Conservation (phyloP, 2,113 vertebrate genomes). For the Maccullochella peelii region DNA sequence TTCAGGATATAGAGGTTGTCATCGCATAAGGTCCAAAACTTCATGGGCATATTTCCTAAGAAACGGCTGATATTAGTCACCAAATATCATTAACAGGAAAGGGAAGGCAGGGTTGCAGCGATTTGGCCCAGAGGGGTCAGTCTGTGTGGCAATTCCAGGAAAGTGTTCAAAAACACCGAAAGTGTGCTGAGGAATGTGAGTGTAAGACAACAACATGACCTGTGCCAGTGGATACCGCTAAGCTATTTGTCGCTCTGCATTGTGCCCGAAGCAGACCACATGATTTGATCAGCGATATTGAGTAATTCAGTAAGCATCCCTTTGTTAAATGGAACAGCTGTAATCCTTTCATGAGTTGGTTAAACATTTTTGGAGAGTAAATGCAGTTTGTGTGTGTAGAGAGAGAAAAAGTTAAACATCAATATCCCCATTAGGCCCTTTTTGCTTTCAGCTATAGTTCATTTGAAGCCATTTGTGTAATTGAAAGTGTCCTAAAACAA, state of each 20-base stretch:
- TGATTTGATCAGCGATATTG: neutral
- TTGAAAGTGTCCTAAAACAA: conserved; percentile 54
- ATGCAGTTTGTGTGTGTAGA: neutral
- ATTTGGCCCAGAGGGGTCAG: neutral
- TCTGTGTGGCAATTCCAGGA: conserved; percentile 65
- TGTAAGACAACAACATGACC: neutral
- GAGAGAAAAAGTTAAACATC: conserved; percentile 16
- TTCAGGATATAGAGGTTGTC: neutral
- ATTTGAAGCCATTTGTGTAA: conserved; percentile 48
- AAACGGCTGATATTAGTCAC: conserved; percentile 35
- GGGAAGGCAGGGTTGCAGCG: conserved; percentile 11
- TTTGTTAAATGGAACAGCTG: conserved; percentile 12
- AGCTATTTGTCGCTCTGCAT: neutral
- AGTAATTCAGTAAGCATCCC: neutral
- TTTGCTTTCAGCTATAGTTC: conserved; percentile 56
- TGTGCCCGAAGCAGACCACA: neutral
- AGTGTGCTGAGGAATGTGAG: conserved; percentile 46
- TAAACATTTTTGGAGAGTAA: conserved; percentile 4
- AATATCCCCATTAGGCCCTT: conserved; percentile 23
- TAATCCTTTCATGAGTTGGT: neutral
- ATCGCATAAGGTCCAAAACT: neutral
- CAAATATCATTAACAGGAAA: conserved; percentile 35
- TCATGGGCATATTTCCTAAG: neutral
- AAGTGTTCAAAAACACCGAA: conserved; percentile 49
- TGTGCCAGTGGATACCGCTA: conserved; percentile 12